phyloP scores from a whole-genome alignment of 1,140 invertebrate genomes.

The Belonocnema kinseyi region DNA sequence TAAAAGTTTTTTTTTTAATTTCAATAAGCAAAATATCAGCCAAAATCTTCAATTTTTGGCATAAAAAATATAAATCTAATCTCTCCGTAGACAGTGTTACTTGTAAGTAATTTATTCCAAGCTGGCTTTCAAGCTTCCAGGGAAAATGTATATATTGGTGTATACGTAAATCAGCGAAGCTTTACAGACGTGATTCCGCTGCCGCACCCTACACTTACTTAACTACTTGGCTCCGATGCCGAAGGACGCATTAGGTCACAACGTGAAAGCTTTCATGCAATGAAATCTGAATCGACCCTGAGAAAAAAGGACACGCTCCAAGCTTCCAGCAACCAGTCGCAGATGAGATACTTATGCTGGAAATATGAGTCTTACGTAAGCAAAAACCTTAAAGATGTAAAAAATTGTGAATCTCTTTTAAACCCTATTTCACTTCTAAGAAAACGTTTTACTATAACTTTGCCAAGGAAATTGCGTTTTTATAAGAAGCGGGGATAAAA shows the following conservation, averaged over 20 bases:
- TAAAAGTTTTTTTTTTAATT: too few species aligned
- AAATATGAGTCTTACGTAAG: background rate
- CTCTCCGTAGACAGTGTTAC: background rate
- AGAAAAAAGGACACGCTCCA: background rate
- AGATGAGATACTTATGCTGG: background rate
- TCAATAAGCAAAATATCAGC: too few species aligned
- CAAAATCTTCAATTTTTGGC: too few species aligned
- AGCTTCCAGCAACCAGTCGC: background rate
- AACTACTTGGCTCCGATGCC: slow-evolving; percentile 4
- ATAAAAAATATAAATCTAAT: background rate
- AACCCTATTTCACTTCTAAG: too few species aligned
- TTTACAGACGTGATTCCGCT: background rate
- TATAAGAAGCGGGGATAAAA: too few species aligned
- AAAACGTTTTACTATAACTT: too few species aligned
- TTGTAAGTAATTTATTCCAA: background rate
- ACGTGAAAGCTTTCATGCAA: slow-evolving; percentile 17
- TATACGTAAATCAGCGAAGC: background rate
- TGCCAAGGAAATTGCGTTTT: too few species aligned
- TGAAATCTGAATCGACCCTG: slow-evolving; percentile 3
- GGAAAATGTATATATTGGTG: background rate
- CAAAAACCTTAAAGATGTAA: background rate
- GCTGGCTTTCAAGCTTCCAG: background rate
- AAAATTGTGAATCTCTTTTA: too few species aligned
- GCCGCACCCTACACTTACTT: slow-evolving; percentile 22
- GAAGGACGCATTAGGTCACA: slow-evolving; percentile 14